Evolutionary conservation across 1,140 invertebrate genomes (phyloP), one percentile per base, ranked within the genome.

Genomic region (Meloidogyne floridensis): DNA sequence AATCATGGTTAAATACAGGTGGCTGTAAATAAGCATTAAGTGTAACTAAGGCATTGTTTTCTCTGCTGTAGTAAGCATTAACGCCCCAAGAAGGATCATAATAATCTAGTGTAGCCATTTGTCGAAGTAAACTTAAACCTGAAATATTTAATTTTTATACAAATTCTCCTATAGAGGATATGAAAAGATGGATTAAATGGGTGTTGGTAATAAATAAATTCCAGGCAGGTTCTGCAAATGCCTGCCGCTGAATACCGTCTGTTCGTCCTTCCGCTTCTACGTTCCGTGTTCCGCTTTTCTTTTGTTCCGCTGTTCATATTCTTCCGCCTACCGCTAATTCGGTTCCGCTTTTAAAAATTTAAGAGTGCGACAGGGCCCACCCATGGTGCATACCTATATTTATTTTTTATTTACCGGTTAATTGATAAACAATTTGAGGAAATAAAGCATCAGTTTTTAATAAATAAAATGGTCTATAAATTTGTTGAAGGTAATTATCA

Each of bases 11-110:
- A 65, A 65, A 74, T n/a, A 74, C 8, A 54, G 72, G 72, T 0
- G 72, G 18, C 18, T 74, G 72, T 54, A 74, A 54, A 54, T 74
- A 74, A 47, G 72, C 72, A 74, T 74, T 74, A 7, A 74, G 18
- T 7, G 72, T 54, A 47, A 74, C 72, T 54, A 74, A 51, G 15
- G 53, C 72, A 54, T 74, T 74, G 5, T 74, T 74, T 18, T 74
- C 72, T 47, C 72, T 47, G 18, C 72, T 74, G 6, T 74, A 74
- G 18, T 51, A 74, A 9, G 72, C n/a, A 54, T 74, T 74, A 54
- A 74, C 72, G 7, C 10, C 11, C 43, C 43, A 74, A 47, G 72
- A 74, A 54, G 72, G 43, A 7, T 74, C 72, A 54, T 74, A 74
- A 54, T 51, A 74, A n/a, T 74, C 72, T 7, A n/a, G 0, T 47